A percentile compares a stretch with the other conserved stretches of the same genome.
phyloP scores from a whole-genome alignment of 92 coral and sea anemone species.

The Actinostola sp. region DNA sequence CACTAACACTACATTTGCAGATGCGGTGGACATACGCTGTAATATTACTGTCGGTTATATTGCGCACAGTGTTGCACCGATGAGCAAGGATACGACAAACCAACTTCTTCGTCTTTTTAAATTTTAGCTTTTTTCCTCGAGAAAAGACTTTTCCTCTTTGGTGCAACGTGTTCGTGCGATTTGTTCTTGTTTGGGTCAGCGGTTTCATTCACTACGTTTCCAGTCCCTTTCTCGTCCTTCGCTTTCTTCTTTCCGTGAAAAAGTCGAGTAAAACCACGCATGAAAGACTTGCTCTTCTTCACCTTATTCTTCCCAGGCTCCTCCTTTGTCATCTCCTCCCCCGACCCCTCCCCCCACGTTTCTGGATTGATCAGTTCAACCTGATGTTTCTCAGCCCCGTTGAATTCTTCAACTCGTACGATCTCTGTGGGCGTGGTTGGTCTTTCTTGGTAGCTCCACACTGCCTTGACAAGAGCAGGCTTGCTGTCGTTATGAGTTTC shows the following conservation, averaged over 20 bases:
- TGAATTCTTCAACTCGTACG: slow-evolving; percentile 17
- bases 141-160: slow-evolving; percentile 28
- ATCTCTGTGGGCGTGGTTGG: slow-evolving; percentile 25
- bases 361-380: slow-evolving; percentile 9
- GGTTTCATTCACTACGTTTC: slow-evolving; percentile 6
- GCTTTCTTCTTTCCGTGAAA: slow-evolving; percentile 58
- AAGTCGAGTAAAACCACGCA: slow-evolving; percentile 54
- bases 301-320: slow-evolving; percentile 16
- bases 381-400: slow-evolving; percentile 13
- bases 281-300: slow-evolving; percentile 67
- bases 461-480: slow-evolving; percentile 22
- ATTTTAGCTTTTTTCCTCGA: slow-evolving; percentile 18
- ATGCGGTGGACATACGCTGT: too few relatives aligned
- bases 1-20: too few relatives aligned
- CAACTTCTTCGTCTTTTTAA: not conserved
- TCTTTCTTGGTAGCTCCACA: slow-evolving; percentile 31
- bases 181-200: not conserved
- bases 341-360: slow-evolving; percentile 1
- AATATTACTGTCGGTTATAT: too few relatives aligned
- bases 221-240: slow-evolving; percentile 28
- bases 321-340: not conserved
- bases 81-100: too few relatives aligned
- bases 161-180: slow-evolving; percentile 4
- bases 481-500: not conserved
- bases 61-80: too few relatives aligned